Percentiles rank a stretch among this genome's conserved stretches.
phyloP scores from a whole-genome alignment of 1,140 invertebrate genomes.

The Cyclina sinensis region DNA sequence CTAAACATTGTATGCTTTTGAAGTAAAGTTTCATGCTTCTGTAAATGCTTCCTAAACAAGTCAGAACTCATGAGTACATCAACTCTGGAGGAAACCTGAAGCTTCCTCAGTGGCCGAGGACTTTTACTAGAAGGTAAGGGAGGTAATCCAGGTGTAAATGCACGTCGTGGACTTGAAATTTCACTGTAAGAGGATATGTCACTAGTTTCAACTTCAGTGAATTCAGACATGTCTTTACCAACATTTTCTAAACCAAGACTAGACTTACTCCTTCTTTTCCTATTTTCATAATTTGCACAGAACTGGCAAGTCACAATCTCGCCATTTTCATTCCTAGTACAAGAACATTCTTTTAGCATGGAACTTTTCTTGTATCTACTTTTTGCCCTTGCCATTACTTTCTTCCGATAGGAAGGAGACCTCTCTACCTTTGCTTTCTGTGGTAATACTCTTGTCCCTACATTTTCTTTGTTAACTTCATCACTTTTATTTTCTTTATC shows the following conservation, averaged over 20 bases:
- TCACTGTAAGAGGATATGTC: slow-evolving; percentile 30
- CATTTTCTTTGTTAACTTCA: neutral
- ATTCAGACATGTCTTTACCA: neutral
- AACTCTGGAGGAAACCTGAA: slow-evolving; percentile 59
- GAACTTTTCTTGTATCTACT: slow-evolving; percentile 63
- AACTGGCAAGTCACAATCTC: slow-evolving; percentile 45
- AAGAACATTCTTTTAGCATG: slow-evolving; percentile 63
- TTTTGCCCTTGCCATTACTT: slow-evolving; percentile 60
- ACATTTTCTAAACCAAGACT: slow-evolving; percentile 56
- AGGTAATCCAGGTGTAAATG: slow-evolving; percentile 50
- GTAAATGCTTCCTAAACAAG: slow-evolving; percentile 62
- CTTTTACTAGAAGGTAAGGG: slow-evolving; percentile 22
- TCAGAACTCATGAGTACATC: slow-evolving; percentile 65
- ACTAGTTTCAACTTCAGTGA: slow-evolving; percentile 27
- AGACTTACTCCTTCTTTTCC: slow-evolving; percentile 36
- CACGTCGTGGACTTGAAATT: slow-evolving; percentile 42
- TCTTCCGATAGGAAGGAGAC: slow-evolving; percentile 59
- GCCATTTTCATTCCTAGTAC: slow-evolving; percentile 56
- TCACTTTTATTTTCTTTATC: neutral
- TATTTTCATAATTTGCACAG: slow-evolving; percentile 45
- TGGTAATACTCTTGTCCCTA: neutral
- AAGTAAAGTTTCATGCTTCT: slow-evolving; percentile 52
- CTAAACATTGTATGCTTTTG: slow-evolving; percentile 39
- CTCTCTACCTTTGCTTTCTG: slow-evolving; percentile 53
- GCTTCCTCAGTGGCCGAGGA: slow-evolving; percentile 44